phyloP scores from a whole-genome alignment of 2,797 vertebrate genomes.

The Crax fasciolata region DNA sequence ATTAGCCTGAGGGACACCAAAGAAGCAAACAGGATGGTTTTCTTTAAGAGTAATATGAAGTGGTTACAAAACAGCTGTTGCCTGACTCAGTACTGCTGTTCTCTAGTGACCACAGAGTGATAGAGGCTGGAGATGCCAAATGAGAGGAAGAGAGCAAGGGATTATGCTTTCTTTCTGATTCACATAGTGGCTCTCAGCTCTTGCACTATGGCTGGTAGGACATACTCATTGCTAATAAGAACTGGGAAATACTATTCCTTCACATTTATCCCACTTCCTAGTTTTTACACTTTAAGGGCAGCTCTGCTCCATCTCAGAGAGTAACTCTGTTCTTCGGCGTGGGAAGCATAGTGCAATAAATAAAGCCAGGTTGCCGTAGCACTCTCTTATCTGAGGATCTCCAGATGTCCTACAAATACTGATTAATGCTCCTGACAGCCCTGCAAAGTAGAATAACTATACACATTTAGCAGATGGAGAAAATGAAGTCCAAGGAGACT shows the following conservation, averaged over 20 bases:
- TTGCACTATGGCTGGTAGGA: background rate
- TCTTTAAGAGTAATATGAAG: background rate
- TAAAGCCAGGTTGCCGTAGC: background rate
- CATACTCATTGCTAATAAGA: background rate
- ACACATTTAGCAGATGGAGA: slow-evolving; percentile 1
- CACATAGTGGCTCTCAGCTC: background rate
- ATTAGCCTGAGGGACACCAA: background rate
- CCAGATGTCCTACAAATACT: background rate
- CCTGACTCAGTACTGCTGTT: background rate
- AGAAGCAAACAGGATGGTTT: background rate
- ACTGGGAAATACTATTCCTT: background rate
- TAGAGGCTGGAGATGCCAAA: background rate
- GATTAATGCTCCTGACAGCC: background rate
- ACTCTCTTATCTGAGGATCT: background rate
- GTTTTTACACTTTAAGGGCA: background rate
- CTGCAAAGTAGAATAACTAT: background rate
- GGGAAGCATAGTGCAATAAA: background rate
- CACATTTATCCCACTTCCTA: background rate
- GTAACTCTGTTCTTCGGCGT: background rate
- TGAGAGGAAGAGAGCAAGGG: background rate
- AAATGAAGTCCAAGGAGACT: background rate
- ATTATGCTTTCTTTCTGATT: background rate
- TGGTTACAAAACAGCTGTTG: background rate
- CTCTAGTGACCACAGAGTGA: background rate
- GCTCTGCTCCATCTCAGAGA: background rate